A percentile compares a stretch with the other conserved stretches of the same genome.
phyloP scores from a whole-genome alignment of 35 echinoderm and acorn worm species.

The Lytechinus pictus region DNA sequence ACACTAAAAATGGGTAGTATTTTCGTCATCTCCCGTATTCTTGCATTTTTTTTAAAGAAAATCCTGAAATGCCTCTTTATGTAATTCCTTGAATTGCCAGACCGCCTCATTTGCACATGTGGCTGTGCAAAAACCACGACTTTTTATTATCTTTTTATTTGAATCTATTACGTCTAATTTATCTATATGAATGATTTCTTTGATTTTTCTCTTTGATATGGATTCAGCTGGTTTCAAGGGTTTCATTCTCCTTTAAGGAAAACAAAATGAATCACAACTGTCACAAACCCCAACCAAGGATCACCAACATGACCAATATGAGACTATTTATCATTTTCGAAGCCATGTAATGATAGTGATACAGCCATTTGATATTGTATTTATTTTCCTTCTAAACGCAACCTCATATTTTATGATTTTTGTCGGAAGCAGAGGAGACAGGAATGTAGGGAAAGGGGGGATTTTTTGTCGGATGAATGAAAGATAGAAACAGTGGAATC shows the following conservation, averaged over 20 bases:
- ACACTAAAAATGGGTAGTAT: background rate
- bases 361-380: slow-evolving; percentile 3
- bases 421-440: background rate
- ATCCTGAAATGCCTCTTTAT: background rate
- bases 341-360: background rate
- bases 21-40: background rate
- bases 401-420: background rate
- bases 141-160: too few species aligned
- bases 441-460: background rate
- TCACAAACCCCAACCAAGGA: background rate
- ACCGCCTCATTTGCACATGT: too few species aligned
- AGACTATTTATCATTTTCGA: slow-evolving; percentile 6
- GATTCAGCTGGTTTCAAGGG: too few species aligned
- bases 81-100: too few species aligned
- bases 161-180: too few species aligned
- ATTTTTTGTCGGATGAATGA: background rate
- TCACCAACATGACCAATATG: background rate
- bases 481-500: background rate
- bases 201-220: too few species aligned
- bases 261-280: background rate
- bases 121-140: too few species aligned
- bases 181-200: too few species aligned
- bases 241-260: background rate
- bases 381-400: background rate
- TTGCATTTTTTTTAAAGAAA: background rate